These are phyloP conservation scores for Sesia apiformis DNA, from an alignment of 2,888 invertebrate species.

Conservation along the genomic window DNA sequence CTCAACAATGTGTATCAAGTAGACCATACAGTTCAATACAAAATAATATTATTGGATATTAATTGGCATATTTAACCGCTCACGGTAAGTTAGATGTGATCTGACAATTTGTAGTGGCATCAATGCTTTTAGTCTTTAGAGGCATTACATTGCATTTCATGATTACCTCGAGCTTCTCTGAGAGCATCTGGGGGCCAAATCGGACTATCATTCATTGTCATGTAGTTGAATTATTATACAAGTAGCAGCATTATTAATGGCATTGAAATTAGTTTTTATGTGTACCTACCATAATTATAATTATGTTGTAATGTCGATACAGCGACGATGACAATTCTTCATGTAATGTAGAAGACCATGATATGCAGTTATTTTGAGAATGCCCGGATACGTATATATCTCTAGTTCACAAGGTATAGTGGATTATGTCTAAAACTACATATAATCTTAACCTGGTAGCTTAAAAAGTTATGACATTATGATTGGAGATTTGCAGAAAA, in stretches of 20 bases:
- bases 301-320: neutral
- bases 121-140: conserved; percentile 62
- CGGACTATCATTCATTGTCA: conserved; percentile 52
- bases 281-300: neutral
- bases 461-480: no score
- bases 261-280: conserved; percentile 34
- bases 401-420: no score
- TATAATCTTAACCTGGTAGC: no score
- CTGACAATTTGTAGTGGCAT: conserved; percentile 52
- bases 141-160: conserved; percentile 45
- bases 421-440: no score
- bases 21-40: conserved; percentile 32
- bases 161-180: conserved; percentile 39
- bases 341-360: neutral
- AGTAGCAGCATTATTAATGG: conserved; percentile 41
- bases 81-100: conserved; percentile 66
- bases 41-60: conserved; percentile 44
- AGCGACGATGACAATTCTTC: neutral
- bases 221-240: conserved; percentile 40
- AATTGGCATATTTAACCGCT: conserved; percentile 49
- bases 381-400: no score
- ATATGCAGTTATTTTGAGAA: no score
- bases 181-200: conserved; percentile 42
- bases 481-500: no score
- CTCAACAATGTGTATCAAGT: conserved; percentile 42